Base-by-base conservation (phyloP, 1,140 invertebrate genomes). In the Drosophila ercepeae region DNA sequence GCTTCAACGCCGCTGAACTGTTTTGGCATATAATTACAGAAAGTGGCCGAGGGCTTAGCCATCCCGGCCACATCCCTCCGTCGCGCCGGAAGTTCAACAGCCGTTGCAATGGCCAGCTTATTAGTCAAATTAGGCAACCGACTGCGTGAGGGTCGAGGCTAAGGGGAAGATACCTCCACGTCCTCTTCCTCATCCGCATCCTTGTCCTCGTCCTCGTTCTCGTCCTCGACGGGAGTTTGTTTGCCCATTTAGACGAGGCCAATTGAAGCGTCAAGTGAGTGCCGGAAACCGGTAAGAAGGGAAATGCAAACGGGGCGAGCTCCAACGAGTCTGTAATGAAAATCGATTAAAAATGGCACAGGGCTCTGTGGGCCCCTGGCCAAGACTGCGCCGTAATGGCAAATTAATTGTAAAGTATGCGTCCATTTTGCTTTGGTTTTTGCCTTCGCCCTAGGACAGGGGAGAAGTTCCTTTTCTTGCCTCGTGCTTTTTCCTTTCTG, bases 371-470 rank as follows among this genome's bases (percentile, higher is more conserved):
- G 36, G n/a, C 36, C 41, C 19, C 54, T 25, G 8, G 13, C 27
- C 46, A 41, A 50, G 29, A 42, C 52, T 44, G 3, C 16, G 50
- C 14, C 59, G 70, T 86, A 88, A 86, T 86, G 73, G 81, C 77
- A 82, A 86, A 88, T 86, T 86, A 86, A 86, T 86, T 86, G 81
- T 81, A 86, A 88, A 81, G 77, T 81, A 78, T 77, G 82, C 78
- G 69, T 79, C 81, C 77, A 81, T 81, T 84, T 81, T 73, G 82
- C 77, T 86, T 88, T 88, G 64, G 59, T 76, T 67, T 75, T 64
- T 76, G 81, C 79, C 81, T 84, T 84, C 72, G 81, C 61, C 64
- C 34, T 51, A 44, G 64, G 61, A 52, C 60, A 13, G 8, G 21
- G 61, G 4, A 2, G 21, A 21, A 34, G 61, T 27, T 68, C 27